Conservation (phyloP, 1,140 invertebrate species). For the Agrypnia vestita region DNA sequence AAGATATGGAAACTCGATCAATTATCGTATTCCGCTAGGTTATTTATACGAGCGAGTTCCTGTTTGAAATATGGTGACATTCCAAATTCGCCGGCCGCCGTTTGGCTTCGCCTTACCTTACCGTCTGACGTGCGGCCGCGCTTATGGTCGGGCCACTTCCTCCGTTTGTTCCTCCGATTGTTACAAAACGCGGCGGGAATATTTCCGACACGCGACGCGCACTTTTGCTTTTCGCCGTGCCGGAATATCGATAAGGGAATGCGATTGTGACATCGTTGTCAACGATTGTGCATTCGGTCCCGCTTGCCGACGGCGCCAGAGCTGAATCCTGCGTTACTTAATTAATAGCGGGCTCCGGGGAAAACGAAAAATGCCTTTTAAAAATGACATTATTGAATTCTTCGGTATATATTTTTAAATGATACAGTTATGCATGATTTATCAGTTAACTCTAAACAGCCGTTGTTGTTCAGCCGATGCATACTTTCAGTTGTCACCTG, state of each 20-base stretch:
- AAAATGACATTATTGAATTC: too few relatives aligned
- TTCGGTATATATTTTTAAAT: too few relatives aligned
- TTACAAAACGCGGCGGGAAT: background rate
- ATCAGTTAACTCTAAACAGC: too few relatives aligned
- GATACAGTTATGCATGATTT: too few relatives aligned
- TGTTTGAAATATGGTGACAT: background rate
- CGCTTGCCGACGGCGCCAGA: background rate
- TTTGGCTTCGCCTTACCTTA: background rate
- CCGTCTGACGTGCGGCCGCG: background rate
- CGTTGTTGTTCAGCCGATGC: too few relatives aligned
- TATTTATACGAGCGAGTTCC: too few relatives aligned
- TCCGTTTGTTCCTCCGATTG: background rate
- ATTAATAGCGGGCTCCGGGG: too few relatives aligned
- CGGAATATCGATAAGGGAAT: constrained; percentile 9
- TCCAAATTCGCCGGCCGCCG: background rate
- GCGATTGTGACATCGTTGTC: background rate
- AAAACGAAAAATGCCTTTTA: too few relatives aligned
- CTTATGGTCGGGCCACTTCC: background rate
- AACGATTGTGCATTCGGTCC: background rate
- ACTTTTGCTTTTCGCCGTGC: constrained; percentile 9
- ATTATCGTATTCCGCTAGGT: too few relatives aligned
- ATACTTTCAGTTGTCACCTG: too few relatives aligned
- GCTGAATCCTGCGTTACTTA: too few relatives aligned
- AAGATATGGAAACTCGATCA: too few relatives aligned
- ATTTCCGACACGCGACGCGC: constrained; percentile 19